Conservation (phyloP, 2,888 invertebrate genomes). For the Hydraecia micacea region DNA sequence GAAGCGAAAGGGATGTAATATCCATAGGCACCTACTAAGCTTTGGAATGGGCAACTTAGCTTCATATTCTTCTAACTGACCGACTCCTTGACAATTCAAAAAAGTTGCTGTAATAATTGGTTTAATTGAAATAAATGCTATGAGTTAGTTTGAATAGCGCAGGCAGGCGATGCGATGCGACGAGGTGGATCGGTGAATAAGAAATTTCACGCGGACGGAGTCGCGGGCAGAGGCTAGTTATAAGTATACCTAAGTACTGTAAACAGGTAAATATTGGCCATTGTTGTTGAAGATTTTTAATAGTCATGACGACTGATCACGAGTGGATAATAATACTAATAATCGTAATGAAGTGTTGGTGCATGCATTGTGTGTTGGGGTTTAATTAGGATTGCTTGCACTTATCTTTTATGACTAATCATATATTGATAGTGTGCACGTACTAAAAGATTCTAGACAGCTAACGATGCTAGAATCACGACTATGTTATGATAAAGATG, state of each 20-base stretch:
- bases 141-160: no score
- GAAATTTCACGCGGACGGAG: background rate
- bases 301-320: slow-evolving; percentile 60
- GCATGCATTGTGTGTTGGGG: slow-evolving; percentile 30
- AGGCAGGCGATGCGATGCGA: background rate
- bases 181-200: background rate
- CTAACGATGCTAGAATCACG: background rate
- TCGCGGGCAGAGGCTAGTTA: background rate
- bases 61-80: no score
- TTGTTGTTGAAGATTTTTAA: slow-evolving; percentile 57
- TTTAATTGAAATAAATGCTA: no score
- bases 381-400: slow-evolving; percentile 52
- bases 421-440: slow-evolving; percentile 12
- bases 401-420: slow-evolving; percentile 35
- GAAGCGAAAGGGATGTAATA: background rate
- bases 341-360: slow-evolving; percentile 19
- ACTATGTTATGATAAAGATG: background rate
- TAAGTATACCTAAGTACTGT: slow-evolving; percentile 27
- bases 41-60: no score
- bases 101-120: no score
- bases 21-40: no score
- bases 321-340: slow-evolving; percentile 26
- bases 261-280: slow-evolving; percentile 60
- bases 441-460: slow-evolving; percentile 5
- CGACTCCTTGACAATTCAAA: no score